Evolutionary conservation across 2,797 vertebrate genomes (phyloP), one percentile per base, ranked within the genome.

Genomic region (Cichlasoma orientale): DNA sequence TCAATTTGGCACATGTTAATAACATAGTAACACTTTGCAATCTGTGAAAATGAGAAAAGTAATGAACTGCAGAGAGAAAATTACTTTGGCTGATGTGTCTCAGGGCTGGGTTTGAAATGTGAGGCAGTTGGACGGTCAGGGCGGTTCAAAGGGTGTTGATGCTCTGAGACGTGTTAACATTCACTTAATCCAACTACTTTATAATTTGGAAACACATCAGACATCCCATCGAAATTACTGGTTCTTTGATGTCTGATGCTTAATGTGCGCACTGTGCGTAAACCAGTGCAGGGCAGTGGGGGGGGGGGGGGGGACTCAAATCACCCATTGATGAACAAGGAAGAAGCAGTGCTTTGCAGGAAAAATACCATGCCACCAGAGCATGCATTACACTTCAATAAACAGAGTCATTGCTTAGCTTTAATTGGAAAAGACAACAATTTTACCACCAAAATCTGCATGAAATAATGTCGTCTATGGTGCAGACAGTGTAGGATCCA

Each of bases 41-140:
- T 1, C 9, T 19, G 10, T 36, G 16, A 44, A 66, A 71, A 71
- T 18, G 0, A 44, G 3, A 78, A 74, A 55, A 16, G 31, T 19
- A 5, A 58, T 55, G 29, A 41, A 21, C 21, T 25, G 11, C 3
- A 72, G 21, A 50, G 31, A 79, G 1, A 18, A 56, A 54, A 16
- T 21, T 31, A 25, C 2, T 7, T 1, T 38, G 44, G 29, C 8
- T 27, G 25, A 78, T 29, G 27, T 52, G 31, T 21, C 31, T 13
- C 13, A 21, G 31, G 19, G 57, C 72, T 29, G 19, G 29, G 71
- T 80, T 75, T 75, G 59, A 71, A 74, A 54, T 66, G 44, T 44
- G 7, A 57, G 5, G 19, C 74, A 71, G 12, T 27, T 57, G n/a
- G 14, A 68, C 56, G 4, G 19, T 8, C n/a, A 23, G 29, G 53